Base-by-base conservation (phyloP, 2,113 vertebrate genomes). In the Pontoporia blainvillei region DNA sequence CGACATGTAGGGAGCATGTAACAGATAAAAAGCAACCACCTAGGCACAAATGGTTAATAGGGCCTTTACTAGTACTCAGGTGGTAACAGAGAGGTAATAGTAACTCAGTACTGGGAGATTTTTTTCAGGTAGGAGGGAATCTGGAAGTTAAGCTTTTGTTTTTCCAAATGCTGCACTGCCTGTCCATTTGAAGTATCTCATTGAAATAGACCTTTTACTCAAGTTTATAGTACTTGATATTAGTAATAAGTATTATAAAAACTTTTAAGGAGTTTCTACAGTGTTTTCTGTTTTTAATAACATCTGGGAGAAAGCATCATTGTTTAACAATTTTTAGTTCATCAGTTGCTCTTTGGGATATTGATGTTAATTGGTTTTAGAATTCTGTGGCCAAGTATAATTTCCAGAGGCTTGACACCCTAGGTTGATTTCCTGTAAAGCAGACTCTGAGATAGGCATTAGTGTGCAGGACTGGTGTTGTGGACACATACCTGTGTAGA, bases 381-480 rank as follows among this genome's bases (percentile, higher is more conserved):
- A 20, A 36, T 59, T n/a, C 39, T 44, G 8, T 73, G 44, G 44
- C 9, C 18, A n/a, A 41, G n/a, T 41, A 5, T 78, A 69, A 39
- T 79, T 61, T 61, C 8, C 39, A 59, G 23, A 79, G 39, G 2
- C 6, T 20, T 57, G 29, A 8, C 10, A 1, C 36, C 23, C 41
- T 39, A 5, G 17, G 20, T 5, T 18, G 20, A 52, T 41, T 64
- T 73, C 23, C 36, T 57, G 18, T 46, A 46, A 29, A 29, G 67
- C 14, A 14, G 20, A 36, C 31, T 27, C 23, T 64, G 27, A 29
- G 11, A 18, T 1, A 25, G 54, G 34, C 25, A 12, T 20, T 3
- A 5, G 15, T 23, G 9, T 8, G 29, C 3, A 62, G 27, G n/a
- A 17, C 10, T 6, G 1, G 11, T 44, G 6, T 29, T n/a, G 12